phyloP scores from a whole-genome alignment of 2,888 invertebrate species.

The Frankliniella intonsa region DNA sequence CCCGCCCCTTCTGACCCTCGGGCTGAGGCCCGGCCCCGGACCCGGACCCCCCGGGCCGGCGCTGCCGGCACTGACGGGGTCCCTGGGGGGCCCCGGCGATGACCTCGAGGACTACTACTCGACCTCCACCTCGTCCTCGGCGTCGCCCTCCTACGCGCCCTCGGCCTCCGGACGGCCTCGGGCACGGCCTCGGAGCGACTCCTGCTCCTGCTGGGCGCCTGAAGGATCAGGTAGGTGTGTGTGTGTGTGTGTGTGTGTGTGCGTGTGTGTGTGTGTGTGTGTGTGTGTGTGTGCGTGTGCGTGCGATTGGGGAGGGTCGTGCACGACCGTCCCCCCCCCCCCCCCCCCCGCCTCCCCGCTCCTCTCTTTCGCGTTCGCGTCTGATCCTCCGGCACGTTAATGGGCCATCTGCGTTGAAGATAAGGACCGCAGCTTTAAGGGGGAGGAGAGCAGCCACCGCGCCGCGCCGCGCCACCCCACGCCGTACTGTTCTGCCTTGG shows the following conservation, averaged over 20 bases:
- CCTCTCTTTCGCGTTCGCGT: no score
- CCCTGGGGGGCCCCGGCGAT: not conserved
- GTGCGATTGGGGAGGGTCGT: no score
- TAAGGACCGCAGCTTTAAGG: not conserved
- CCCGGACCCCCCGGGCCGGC: not conserved
- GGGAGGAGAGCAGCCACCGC: not conserved
- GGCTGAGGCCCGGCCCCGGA: not conserved
- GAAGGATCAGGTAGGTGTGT: not conserved
- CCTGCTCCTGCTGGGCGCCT: constrained; percentile 15
- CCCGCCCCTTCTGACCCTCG: not conserved
- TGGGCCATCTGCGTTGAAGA: not conserved
- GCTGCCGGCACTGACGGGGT: not conserved
- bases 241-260: no score
- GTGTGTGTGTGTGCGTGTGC: no score
- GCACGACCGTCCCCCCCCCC: no score
- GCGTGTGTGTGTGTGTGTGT: no score
- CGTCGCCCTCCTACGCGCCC: constrained; percentile 9
- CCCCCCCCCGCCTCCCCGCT: no score
- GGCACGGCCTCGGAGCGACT: not conserved
- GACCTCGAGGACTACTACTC: constrained; percentile 24
- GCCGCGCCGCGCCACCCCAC: no score
- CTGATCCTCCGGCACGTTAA: not conserved
- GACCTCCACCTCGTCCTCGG: constrained; percentile 1
- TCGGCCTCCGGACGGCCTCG: constrained; percentile 3
- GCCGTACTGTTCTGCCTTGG: no score